Evolutionary conservation across 2,797 vertebrate genomes (phyloP).

Genomic region (Heteromormyrus szaboi): DNA sequence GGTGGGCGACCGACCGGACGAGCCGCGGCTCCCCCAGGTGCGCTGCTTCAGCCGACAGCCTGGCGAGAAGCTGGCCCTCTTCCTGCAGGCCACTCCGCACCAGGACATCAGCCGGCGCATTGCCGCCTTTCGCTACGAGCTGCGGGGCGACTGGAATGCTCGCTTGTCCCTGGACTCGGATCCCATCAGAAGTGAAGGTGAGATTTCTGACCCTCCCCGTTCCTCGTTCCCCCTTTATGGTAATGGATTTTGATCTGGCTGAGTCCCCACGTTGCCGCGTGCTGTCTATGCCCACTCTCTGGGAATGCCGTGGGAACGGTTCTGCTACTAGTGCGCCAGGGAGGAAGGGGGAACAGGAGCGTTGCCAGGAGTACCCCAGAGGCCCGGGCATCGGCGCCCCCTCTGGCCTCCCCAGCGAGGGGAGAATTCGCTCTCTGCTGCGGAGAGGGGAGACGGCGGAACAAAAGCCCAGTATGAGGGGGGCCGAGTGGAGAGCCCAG

Average conservation of each 20-base stretch:
- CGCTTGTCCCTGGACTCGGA: conserved; percentile 60
- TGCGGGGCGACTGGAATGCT: conserved; percentile 70
- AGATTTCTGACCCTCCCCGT: conserved; percentile 31
- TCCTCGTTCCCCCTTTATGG: not conserved
- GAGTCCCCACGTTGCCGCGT: not conserved
- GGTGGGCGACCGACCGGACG: conserved; percentile 62
- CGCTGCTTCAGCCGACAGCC: conserved; percentile 75
- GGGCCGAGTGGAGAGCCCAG: conserved; percentile 56
- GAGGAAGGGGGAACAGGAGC: conserved; percentile 14
- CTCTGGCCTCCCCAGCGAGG: conserved; percentile 12
- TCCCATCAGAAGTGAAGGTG: conserved; percentile 66
- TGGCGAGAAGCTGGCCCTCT: conserved; percentile 74
- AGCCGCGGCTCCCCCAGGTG: conserved; percentile 53
- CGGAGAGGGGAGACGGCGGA: conserved; percentile 20
- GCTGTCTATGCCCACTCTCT: not conserved
- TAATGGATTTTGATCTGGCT: not conserved
- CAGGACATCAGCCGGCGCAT: conserved; percentile 84
- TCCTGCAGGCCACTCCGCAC: conserved; percentile 83
- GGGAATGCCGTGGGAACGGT: not conserved
- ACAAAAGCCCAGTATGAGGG: conserved; percentile 73
- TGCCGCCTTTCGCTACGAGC: conserved; percentile 79
- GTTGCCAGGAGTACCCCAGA: conserved; percentile 12
- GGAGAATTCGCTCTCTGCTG: not conserved
- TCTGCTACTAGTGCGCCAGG: not conserved
- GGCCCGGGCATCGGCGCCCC: conserved; percentile 38